A percentile compares a stretch with the other conserved stretches of the same genome.
Evolutionary conservation across 2,888 invertebrate genomes (phyloP).

Genomic region (Netelia melanura): DNA sequence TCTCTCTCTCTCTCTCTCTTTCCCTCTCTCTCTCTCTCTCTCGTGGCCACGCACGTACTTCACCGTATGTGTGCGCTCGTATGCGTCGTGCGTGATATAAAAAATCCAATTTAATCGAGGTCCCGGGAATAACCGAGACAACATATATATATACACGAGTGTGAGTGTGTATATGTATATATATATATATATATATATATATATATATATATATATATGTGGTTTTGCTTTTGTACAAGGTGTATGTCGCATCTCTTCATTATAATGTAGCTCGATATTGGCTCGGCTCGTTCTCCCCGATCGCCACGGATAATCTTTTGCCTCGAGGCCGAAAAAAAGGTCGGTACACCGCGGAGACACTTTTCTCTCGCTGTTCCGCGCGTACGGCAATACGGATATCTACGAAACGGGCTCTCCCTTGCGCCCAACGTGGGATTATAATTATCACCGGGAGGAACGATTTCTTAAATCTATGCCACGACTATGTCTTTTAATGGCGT

Average conservation of each 20-base stretch:
- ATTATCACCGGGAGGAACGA: conserved; percentile 56
- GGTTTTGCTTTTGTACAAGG: conserved; percentile 37
- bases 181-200: neutral
- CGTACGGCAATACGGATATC: conserved; percentile 2
- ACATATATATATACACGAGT: neutral
- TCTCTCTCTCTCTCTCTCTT: conserved; percentile 16
- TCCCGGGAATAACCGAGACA: conserved; percentile 48
- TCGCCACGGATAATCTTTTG: conserved; percentile 56
- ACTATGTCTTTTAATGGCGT: conserved; percentile 22
- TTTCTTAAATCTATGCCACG: conserved; percentile 37
- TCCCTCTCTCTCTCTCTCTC: conserved; percentile 17
- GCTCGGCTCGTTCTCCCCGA: conserved; percentile 15
- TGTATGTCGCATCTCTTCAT: conserved; percentile 58
- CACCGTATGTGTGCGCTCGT: conserved; percentile 3
- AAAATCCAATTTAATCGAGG: conserved; percentile 67
- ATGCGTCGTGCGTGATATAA: conserved; percentile 52
- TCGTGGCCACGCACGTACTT: conserved; percentile 26
- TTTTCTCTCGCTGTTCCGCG: conserved; percentile 26
- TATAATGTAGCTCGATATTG: conserved; percentile 49
- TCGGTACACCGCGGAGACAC: conserved; percentile 17
- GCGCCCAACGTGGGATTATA: conserved; percentile 42
- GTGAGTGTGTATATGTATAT: neutral
- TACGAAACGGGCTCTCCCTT: neutral
- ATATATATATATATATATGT: neutral
- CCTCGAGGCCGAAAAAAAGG: conserved; percentile 44